Evolutionary conservation across 2,113 vertebrate genomes (phyloP).

Genomic region (Sisor rabdophorus): DNA sequence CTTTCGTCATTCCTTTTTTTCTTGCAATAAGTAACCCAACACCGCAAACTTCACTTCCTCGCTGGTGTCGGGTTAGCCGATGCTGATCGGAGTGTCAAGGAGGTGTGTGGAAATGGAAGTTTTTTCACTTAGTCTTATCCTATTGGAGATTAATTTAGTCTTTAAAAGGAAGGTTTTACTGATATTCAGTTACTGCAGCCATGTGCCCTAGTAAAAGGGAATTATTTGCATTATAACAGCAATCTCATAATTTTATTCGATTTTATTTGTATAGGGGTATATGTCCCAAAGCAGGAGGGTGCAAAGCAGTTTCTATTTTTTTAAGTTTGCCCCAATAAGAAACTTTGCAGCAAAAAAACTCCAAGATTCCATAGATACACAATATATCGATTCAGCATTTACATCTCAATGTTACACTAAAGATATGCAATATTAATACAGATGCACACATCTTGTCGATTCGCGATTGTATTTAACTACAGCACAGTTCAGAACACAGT

Average conservation of each 20-base stretch:
- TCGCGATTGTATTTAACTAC: too few species aligned
- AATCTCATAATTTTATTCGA: background rate
- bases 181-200: background rate
- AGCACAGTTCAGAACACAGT: too few species aligned
- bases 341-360: too few species aligned
- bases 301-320: too few species aligned
- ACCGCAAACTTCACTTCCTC: conserved; percentile 35
- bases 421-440: too few species aligned
- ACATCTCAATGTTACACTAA: too few species aligned
- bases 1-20: conserved; percentile 13
- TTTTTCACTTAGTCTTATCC: background rate
- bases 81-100: conserved; percentile 34
- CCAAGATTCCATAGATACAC: too few species aligned
- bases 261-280: too few species aligned
- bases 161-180: background rate
- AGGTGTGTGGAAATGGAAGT: background rate
- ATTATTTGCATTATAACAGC: background rate
- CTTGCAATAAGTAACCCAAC: conserved; percentile 38
- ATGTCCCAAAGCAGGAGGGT: too few species aligned
- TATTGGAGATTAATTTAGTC: background rate
- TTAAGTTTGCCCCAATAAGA: too few species aligned
- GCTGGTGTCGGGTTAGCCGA: conserved; percentile 40
- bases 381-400: too few species aligned
- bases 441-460: too few species aligned
- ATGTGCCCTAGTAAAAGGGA: background rate